phyloP scores from a whole-genome alignment of 2,797 vertebrate species.

The Sarcophilus harrisii region DNA sequence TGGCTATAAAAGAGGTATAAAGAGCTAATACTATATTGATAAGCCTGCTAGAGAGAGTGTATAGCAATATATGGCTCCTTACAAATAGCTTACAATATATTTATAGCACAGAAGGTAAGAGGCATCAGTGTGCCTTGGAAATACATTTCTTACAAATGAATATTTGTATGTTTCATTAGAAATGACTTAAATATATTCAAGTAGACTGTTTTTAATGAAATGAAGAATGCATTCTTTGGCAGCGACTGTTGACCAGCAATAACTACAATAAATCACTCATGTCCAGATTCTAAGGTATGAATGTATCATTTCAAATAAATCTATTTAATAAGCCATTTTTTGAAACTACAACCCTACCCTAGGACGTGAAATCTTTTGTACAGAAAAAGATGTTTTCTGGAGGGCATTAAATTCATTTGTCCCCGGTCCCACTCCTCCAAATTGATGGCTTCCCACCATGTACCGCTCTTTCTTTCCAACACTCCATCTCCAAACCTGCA shows the following conservation, averaged over 20 bases:
- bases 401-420: neutral
- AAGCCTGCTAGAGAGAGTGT: constrained; percentile 72
- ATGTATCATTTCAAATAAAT: constrained; percentile 39
- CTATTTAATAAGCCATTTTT: constrained; percentile 44
- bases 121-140: constrained; percentile 66
- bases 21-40: constrained; percentile 77
- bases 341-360: constrained; percentile 1
- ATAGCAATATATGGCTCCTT: constrained; percentile 72
- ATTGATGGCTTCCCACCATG: neutral
- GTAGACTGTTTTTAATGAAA: constrained; percentile 76
- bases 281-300: constrained; percentile 60
- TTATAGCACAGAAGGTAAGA: constrained; percentile 80
- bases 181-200: constrained; percentile 76
- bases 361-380: constrained; percentile 16
- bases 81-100: constrained; percentile 83
- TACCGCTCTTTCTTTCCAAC: constrained; percentile 10
- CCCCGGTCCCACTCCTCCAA: neutral
- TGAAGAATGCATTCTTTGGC: constrained; percentile 55
- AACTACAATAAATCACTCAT: constrained; percentile 76
- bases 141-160: constrained; percentile 63
- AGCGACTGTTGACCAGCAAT: constrained; percentile 70
- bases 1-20: constrained; percentile 59
- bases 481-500: neutral
- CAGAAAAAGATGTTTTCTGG: neutral
- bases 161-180: constrained; percentile 74